A percentile compares a stretch with the other conserved stretches of the same genome.
Evolutionary conservation across 2,888 invertebrate genomes (phyloP).

Genomic region (Temnothorax rugatulus): DNA sequence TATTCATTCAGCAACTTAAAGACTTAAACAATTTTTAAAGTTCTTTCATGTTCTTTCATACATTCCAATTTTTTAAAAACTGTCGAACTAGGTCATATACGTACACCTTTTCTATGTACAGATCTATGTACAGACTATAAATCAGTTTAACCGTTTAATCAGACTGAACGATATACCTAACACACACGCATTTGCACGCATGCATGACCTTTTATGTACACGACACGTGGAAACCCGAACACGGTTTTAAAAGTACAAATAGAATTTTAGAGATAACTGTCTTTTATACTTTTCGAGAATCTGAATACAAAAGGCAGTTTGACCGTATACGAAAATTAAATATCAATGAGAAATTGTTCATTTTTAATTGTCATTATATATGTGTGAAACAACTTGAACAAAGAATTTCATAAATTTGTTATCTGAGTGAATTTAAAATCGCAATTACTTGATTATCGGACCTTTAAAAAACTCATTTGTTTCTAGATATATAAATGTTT

Average conservation of each 20-base stretch:
- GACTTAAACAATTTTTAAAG: neutral
- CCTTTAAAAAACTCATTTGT: neutral
- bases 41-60: neutral
- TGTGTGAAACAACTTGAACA: neutral
- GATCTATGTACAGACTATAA: neutral
- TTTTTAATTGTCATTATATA: constrained; percentile 1
- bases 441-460: neutral
- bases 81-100: neutral
- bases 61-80: neutral
- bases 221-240: neutral
- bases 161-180: neutral
- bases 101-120: neutral
- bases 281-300: neutral
- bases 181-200: constrained; percentile 9
- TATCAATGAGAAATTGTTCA: neutral
- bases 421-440: neutral
- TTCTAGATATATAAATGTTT: neutral
- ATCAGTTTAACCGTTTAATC: constrained; percentile 33
- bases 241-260: constrained; percentile 14
- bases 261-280: neutral
- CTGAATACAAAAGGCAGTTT: neutral
- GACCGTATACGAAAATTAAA: neutral
- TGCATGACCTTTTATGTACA: constrained; percentile 6
- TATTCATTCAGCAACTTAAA: neutral
- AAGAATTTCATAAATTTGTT: neutral